Evolutionary conservation across 2,113 vertebrate genomes (phyloP).

Genomic region (Peromyscus californicus): DNA sequence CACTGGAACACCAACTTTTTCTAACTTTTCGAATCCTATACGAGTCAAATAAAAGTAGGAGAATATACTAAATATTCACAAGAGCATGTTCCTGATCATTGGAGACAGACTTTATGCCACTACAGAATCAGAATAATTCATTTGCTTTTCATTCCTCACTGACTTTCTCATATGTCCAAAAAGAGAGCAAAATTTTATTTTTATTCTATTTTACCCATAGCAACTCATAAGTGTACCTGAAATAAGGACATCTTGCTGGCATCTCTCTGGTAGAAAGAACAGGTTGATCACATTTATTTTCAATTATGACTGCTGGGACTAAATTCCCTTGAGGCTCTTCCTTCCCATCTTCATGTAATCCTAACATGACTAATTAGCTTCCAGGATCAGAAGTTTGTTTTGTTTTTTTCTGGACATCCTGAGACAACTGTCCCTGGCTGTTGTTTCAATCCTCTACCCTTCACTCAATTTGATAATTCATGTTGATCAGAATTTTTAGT

Average conservation of each 20-base stretch:
- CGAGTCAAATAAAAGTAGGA: not conserved
- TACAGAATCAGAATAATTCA: not conserved
- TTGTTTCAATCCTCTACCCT: not conserved
- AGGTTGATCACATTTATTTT: not conserved
- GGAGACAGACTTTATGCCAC: not conserved
- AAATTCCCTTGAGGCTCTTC: not conserved
- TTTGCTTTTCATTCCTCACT: not conserved
- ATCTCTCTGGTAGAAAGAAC: not conserved
- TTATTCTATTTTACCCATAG: not conserved
- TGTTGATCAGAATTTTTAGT: not conserved
- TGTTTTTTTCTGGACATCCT: not conserved
- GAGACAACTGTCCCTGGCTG: not conserved
- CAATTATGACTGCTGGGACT: not conserved
- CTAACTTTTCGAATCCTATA: not conserved
- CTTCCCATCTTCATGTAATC: not conserved
- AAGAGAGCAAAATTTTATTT: not conserved
- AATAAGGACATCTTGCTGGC: not conserved
- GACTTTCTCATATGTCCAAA: not conserved
- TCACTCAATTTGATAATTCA: not conserved
- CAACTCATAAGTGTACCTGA: not conserved
- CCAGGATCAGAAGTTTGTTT: not conserved
- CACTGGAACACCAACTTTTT: not conserved
- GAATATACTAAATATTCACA: not conserved
- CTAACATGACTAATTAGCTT: not conserved
- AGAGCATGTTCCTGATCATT: not conserved